Evolutionary conservation across 1,140 invertebrate species (phyloP).

Genomic region (Argopecten irradians): DNA sequence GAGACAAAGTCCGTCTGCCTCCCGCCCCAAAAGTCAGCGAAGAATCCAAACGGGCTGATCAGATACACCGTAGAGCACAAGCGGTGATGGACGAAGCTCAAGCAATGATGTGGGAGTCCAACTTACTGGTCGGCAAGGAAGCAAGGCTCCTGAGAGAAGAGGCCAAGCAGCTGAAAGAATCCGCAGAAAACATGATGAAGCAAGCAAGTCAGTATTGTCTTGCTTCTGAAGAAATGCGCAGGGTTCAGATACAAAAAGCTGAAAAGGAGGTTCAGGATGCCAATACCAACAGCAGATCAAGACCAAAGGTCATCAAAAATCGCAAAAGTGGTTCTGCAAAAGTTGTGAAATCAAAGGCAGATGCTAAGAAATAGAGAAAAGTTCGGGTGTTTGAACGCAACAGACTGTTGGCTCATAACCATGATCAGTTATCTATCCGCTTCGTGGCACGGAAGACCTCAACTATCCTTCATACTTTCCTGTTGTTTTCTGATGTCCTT

Average conservation of each 20-base stretch:
- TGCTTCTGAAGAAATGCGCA: background rate
- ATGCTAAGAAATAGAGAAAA: background rate
- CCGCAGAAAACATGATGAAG: background rate
- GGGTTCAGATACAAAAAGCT: background rate
- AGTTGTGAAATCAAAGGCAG: background rate
- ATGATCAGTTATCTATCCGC: no score
- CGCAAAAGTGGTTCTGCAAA: background rate
- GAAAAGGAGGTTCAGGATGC: background rate
- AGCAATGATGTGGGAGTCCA: background rate
- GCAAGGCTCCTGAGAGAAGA: background rate
- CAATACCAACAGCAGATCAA: background rate
- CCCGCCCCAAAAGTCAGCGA: background rate
- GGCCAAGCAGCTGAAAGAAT: background rate
- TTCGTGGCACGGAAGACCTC: no score
- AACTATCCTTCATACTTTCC: no score
- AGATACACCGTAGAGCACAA: background rate
- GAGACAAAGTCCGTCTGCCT: background rate
- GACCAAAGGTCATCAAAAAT: background rate
- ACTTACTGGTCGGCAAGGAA: background rate
- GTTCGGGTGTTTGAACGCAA: no score
- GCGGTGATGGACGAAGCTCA: background rate
- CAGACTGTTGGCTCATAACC: no score
- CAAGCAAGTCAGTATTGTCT: background rate
- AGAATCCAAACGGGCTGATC: background rate
- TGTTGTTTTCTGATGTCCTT: no score